Evolutionary conservation across 30 jellyfish, hydroid and myxozoan species (phyloP).

Genomic region (Hydractinia echinata): DNA sequence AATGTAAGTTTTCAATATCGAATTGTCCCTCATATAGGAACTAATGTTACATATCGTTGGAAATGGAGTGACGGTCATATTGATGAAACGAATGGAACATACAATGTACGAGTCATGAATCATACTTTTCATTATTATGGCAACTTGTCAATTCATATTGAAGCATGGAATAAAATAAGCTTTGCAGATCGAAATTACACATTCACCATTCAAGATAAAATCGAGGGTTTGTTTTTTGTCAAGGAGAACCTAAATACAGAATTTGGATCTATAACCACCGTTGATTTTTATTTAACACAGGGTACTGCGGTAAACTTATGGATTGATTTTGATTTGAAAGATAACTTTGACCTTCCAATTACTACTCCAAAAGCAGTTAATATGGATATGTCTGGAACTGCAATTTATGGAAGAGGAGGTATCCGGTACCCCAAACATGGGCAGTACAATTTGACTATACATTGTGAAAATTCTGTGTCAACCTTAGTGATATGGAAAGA

Average conservation of each 20-base stretch:
- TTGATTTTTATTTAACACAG: neutral
- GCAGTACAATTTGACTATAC: neutral
- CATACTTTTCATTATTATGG: neutral
- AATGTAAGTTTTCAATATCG: neutral
- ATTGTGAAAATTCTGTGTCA: slow-evolving; percentile 12
- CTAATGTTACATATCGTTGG: slow-evolving; percentile 15
- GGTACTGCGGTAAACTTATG: slow-evolving; percentile 7
- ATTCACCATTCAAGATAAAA: neutral
- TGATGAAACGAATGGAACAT: slow-evolving; percentile 8
- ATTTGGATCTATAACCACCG: neutral
- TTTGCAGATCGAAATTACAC: neutral
- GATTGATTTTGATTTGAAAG: slow-evolving; percentile 9
- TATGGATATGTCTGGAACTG: slow-evolving; percentile 4
- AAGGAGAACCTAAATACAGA: neutral
- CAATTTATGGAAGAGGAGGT: slow-evolving; percentile 14
- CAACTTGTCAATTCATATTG: neutral
- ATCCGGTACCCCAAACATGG: neutral
- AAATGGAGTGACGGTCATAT: neutral
- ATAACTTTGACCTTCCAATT: neutral
- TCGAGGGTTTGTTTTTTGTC: neutral
- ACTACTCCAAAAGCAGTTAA: neutral
- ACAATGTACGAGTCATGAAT: neutral
- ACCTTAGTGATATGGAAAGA: neutral
- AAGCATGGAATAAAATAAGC: slow-evolving; percentile 11
- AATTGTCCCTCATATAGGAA: neutral